These are phyloP conservation scores for Rhinichthys osculus DNA, from an alignment of 2,797 vertebrate species.

Conservation along the genomic window DNA sequence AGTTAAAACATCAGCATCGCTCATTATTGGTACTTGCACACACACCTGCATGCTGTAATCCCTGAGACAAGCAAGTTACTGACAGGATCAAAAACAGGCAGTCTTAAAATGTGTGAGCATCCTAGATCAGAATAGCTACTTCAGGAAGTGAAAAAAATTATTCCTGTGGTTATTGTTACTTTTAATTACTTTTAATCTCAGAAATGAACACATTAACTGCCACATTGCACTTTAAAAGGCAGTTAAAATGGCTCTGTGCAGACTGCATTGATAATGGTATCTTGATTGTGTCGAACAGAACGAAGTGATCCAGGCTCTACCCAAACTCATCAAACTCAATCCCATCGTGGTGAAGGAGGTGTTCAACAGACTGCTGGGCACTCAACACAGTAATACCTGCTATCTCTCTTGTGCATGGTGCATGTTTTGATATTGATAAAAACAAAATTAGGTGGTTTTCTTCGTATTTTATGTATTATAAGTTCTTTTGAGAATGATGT, in stretches of 20 bases:
- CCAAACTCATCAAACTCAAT: slow-evolving; percentile 97
- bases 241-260: neutral
- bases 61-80: neutral
- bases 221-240: neutral
- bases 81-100: neutral
- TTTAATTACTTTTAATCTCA: neutral
- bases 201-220: neutral
- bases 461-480: neutral
- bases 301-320: slow-evolving; percentile 93
- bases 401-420: neutral
- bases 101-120: no score
- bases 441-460: neutral
- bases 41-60: neutral
- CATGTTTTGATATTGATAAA: neutral
- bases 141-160: neutral
- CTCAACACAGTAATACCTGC: slow-evolving; percentile 87
- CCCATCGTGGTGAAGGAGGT: slow-evolving; percentile 97
- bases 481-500: neutral
- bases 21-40: neutral
- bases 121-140: no score
- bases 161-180: neutral
- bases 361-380: slow-evolving; percentile 93
- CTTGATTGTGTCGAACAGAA: slow-evolving; percentile 73
- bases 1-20: neutral
- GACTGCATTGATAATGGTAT: neutral